Base-by-base conservation (phyloP, 2,113 vertebrate genomes). In the Callipepla squamata region DNA sequence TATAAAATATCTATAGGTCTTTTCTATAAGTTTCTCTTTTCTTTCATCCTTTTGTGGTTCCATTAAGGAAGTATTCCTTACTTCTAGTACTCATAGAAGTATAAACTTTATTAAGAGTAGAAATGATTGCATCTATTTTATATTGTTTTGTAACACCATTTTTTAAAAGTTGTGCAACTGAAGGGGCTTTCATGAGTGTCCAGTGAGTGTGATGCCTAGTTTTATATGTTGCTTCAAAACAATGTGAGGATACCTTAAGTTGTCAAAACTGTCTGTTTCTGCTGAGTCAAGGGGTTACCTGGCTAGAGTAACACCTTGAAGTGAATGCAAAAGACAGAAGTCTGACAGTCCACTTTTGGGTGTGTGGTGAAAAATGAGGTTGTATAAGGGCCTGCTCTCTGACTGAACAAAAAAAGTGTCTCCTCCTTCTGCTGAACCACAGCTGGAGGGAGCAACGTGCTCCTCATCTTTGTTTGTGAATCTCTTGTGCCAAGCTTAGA, bases 361-460 rank as follows among this genome's bases (percentile, higher is more conserved):
- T 40, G 3, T 45, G 14, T 23, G 34, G 44, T 74, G 57, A 45
- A 62, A 50, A 9, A 26, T 50, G 57, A 50, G 18, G n/a, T 30
- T 70, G 5, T n/a, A 7, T 13, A 11, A 85, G 6, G 10, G 12
- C 11, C 22, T 58, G 23, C 26, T 8, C 26, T 26, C 25, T 42
- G 38, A 20, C 38, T 42, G 51, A 67, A 9, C 30, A 58, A 62
- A 15, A 12, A 58, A 58, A 15, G 12, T 28, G 26, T 40, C 15
- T 77, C 30, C 44, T 67, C 17, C 8, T 74, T 57, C 17, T 67
- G 45, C 45, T 32, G 14, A 0, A 25, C 34, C 1, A 0, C 19
- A 55, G 18, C 79, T 53, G 42, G 28, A 62, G 30, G 85, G 5
- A 58, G 7, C 28, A 58, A 69, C 6, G 25, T 28, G 17, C 25